Percentiles rank a stretch among this genome's conserved stretches.
Conservation (phyloP, 2,888 invertebrate species). For the Caradrina kadenii region DNA sequence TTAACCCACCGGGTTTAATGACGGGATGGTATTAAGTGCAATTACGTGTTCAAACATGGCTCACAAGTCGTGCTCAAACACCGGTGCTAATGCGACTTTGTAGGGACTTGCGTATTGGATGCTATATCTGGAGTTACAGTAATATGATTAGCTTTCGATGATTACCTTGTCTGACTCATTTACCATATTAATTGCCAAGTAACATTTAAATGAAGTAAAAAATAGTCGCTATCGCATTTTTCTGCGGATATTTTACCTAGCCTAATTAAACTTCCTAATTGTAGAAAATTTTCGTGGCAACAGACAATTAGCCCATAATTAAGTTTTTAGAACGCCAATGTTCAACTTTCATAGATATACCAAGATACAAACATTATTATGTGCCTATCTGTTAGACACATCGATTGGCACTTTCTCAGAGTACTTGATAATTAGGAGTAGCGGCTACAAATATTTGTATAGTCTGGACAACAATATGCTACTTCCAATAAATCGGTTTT, state of each 20-base stretch:
- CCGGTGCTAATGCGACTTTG: no score
- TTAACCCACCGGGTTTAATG: no score
- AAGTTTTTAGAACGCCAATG: neutral
- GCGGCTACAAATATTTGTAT: neutral
- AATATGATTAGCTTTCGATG: neutral
- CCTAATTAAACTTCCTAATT: neutral
- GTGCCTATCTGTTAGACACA: neutral
- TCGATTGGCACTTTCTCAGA: slow-evolving; percentile 1
- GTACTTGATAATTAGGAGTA: neutral
- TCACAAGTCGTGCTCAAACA: no score
- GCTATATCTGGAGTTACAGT: neutral
- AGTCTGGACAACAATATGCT: neutral
- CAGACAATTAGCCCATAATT: no score
- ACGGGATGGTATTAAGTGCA: no score
- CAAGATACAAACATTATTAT: neutral
- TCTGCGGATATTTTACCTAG: neutral
- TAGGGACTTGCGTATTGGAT: neutral
- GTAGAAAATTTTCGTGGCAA: neutral
- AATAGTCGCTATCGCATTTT: neutral
- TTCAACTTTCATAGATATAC: no score
- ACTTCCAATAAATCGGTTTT: neutral
- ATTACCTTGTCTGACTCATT: slow-evolving; percentile 4
- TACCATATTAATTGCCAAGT: slow-evolving; percentile 4
- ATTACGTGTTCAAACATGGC: no score
- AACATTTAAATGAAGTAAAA: neutral